These are phyloP conservation scores for Nasonia oneida DNA, from an alignment of 2,888 invertebrate genomes.

Conservation along the genomic window DNA sequence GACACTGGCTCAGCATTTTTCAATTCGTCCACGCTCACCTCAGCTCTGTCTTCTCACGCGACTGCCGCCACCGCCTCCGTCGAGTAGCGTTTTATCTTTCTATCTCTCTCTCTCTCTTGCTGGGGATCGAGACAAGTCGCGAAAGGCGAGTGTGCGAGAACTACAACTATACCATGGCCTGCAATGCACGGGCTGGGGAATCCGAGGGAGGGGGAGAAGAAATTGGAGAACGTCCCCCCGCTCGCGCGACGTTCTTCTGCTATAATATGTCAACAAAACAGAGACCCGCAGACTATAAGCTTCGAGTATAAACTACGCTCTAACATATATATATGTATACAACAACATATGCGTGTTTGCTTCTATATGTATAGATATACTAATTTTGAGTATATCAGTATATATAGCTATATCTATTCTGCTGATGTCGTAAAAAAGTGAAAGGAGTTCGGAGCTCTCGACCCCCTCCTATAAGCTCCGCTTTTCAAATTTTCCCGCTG, in stretches of 20 bases:
- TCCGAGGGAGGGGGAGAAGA: neutral
- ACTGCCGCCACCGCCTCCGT: too few species aligned
- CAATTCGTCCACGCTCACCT: neutral
- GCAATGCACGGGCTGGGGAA: neutral
- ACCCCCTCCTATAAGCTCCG: neutral
- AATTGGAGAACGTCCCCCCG: neutral
- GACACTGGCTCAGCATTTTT: neutral
- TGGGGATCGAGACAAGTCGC: neutral
- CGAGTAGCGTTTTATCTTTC: too few species aligned
- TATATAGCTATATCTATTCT: neutral
- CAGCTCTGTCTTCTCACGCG: neutral
- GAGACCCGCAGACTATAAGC: too few species aligned
- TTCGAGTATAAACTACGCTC: too few species aligned
- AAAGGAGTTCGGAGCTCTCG: too few species aligned
- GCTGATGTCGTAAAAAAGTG: slow-evolving; percentile 4
- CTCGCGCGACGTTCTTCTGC: neutral
- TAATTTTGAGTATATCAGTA: neutral
- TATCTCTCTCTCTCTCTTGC: too few species aligned
- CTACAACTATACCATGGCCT: too few species aligned
- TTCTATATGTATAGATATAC: neutral
- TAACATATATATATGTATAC: too few species aligned
- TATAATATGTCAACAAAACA: neutral
- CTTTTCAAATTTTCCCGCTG: neutral
- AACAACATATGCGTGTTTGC: too few species aligned
- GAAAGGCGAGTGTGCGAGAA: neutral